These are phyloP conservation scores for Globia sparganii DNA, from an alignment of 2,888 invertebrate species.

Conservation along the genomic window DNA sequence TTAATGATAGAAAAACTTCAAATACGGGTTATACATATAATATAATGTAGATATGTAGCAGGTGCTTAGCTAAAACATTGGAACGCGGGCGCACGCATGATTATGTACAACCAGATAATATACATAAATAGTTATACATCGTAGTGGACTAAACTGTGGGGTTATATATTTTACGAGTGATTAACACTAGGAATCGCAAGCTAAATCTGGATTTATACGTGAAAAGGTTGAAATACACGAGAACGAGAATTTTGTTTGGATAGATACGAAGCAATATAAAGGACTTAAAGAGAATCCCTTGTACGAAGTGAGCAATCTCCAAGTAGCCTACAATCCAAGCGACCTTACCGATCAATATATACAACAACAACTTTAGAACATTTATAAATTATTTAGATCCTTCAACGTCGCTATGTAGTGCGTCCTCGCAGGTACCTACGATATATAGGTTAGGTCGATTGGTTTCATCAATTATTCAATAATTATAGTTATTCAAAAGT, in stretches of 20 bases:
- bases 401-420: conserved; percentile 68
- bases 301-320: conserved; percentile 89
- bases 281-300: conserved; percentile 89
- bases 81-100: conserved; percentile 79
- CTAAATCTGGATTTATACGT: conserved; percentile 85
- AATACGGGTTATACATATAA: conserved; percentile 82
- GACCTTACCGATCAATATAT: conserved; percentile 84
- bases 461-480: conserved; percentile 62
- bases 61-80: conserved; percentile 85
- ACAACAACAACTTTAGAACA: conserved; percentile 84
- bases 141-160: conserved; percentile 78
- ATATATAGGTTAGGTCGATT: conserved; percentile 61
- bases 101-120: conserved; percentile 84
- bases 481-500: conserved; percentile 61
- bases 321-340: conserved; percentile 87
- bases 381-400: conserved; percentile 72
- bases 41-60: conserved; percentile 87
- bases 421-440: conserved; percentile 63
- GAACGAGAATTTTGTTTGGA: conserved; percentile 79
- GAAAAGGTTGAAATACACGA: conserved; percentile 82
- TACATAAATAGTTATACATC: conserved; percentile 77
- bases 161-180: conserved; percentile 80
- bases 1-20: conserved; percentile 87
- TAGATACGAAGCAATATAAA: conserved; percentile 87
- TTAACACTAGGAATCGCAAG: conserved; percentile 86